Base-by-base conservation (phyloP, 2,113 vertebrate species). In the Hemichromis elongatus region DNA sequence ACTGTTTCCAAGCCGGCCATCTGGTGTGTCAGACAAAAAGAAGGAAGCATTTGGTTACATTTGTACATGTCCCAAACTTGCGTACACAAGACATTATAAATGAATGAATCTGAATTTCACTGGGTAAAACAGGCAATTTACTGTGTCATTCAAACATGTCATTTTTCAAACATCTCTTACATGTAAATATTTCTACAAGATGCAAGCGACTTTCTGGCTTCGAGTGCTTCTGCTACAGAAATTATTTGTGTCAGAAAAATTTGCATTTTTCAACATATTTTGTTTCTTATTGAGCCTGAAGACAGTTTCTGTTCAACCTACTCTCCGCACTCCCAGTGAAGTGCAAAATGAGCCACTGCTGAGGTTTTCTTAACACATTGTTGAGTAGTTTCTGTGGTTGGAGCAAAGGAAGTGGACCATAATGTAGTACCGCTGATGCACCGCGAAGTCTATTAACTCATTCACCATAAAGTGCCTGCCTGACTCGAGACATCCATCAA, bases 341-440 rank as follows among this genome's bases (percentile, higher is more conserved):
- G 37, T 12, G 2, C 77, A 21, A 53, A 80, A 18, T 24, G 28
- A 47, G n/a, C 40, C 57, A 2, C 68, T 1, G 1, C 86, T 24
- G 66, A 82, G 88, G 86, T 79, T 91, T 84, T 33, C 82, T 86
- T 84, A 87, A 87, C 89, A 75, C 57, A 40, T 26, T 9, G 35
- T 26, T 77, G 88, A 91, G 91, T 86, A 78, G 81, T 79, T 89
- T 47, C 68, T 81, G 88, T 2, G 86, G 91, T 81, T 8, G 18
- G 13, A 37, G 80, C 56, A n/a, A 21, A 85, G 57, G 68, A 75
- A 54, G 83, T 10, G 10, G 63, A 50, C 21, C 77, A 4, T 85
- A 83, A 91, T 68, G 84, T 5, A 35, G 56, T 16, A 55, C 77
- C 1, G 21, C 87, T 21, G 81, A 70, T 47, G 79, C 75, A 54